phyloP scores from a whole-genome alignment of 1,140 invertebrate species.

The Brachionus calyciflorus region DNA sequence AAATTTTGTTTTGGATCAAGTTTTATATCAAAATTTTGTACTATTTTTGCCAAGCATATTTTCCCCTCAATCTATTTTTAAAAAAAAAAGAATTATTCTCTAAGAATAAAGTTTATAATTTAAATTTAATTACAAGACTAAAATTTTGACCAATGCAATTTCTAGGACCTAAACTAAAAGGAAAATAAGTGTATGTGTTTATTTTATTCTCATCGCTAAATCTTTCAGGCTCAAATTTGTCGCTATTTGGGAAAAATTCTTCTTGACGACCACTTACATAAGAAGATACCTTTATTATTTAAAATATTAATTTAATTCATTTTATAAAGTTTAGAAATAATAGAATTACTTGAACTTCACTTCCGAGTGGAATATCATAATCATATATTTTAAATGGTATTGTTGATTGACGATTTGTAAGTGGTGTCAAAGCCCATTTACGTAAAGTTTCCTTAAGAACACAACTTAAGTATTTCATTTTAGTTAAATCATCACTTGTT shows the following conservation, averaged over 20 bases:
- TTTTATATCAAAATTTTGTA: conserved; percentile 42
- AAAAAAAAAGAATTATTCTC: not conserved
- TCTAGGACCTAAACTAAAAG: conserved; percentile 13
- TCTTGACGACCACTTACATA: conserved; percentile 34
- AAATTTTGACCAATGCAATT: conserved; percentile 44
- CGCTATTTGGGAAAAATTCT: not conserved
- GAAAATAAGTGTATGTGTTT: conserved; percentile 36
- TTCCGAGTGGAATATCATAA: conserved; percentile 24
- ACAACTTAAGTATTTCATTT: conserved; percentile 5
- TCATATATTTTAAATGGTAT: conserved; percentile 13
- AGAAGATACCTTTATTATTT: not conserved
- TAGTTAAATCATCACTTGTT: not conserved
- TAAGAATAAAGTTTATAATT: not conserved
- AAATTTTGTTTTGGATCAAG: conserved; percentile 38
- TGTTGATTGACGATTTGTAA: not conserved
- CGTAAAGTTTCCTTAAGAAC: conserved; percentile 3
- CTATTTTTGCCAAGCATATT: conserved; percentile 7
- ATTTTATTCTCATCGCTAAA: conserved; percentile 7
- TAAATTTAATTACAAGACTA: not conserved
- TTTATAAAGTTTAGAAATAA: not conserved
- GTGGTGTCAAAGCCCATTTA: conserved; percentile 12
- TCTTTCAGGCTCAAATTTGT: conserved; percentile 29
- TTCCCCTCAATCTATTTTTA: conserved; percentile 5
- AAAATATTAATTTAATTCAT: not conserved
- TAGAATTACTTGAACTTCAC: conserved; percentile 16